Conservation (phyloP, 2,888 invertebrate genomes). For the Polyommatus icarus region DNA sequence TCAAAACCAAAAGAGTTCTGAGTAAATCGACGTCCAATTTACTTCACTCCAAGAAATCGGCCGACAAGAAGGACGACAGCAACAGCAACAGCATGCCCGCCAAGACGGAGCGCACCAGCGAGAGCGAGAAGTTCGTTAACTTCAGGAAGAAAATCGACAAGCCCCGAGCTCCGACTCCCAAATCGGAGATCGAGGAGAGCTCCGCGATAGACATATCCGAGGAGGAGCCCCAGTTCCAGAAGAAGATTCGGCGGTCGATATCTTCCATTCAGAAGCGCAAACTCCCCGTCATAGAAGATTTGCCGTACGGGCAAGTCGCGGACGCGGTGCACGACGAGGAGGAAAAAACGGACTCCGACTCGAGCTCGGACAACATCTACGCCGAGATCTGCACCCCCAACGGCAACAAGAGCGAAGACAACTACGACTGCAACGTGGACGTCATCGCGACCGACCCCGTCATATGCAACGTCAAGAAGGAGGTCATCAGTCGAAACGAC, state of each 20-base stretch:
- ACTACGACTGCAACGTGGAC: conserved; percentile 68
- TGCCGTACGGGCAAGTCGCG: conserved; percentile 86
- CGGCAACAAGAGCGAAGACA: conserved; percentile 63
- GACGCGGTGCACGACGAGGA: conserved; percentile 80
- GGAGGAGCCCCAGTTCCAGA: conserved; percentile 65
- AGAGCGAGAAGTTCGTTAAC: conserved; percentile 65
- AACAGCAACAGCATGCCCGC: conserved; percentile 77
- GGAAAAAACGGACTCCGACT: conserved; percentile 69
- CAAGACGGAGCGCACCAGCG: conserved; percentile 66
- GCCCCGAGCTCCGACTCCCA: conserved; percentile 73
- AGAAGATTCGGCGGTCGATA: conserved; percentile 77
- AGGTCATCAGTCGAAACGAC: conserved; percentile 71
- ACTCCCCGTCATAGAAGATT: conserved; percentile 81
- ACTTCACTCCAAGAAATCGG: conserved; percentile 80
- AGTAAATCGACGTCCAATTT: conserved; percentile 84
- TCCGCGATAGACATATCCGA: conserved; percentile 67
- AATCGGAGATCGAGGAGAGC: conserved; percentile 67
- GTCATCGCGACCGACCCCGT: conserved; percentile 72
- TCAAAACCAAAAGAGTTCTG: conserved; percentile 83
- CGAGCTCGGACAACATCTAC: conserved; percentile 83
- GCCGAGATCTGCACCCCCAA: conserved; percentile 83
- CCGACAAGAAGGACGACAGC: conserved; percentile 72
- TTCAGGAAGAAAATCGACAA: conserved; percentile 76
- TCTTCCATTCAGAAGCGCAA: conserved; percentile 78
- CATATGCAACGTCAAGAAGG: conserved; percentile 75